Evolutionary conservation across 1,140 invertebrate species (phyloP).

Genomic region (Drosophila bocki): DNA sequence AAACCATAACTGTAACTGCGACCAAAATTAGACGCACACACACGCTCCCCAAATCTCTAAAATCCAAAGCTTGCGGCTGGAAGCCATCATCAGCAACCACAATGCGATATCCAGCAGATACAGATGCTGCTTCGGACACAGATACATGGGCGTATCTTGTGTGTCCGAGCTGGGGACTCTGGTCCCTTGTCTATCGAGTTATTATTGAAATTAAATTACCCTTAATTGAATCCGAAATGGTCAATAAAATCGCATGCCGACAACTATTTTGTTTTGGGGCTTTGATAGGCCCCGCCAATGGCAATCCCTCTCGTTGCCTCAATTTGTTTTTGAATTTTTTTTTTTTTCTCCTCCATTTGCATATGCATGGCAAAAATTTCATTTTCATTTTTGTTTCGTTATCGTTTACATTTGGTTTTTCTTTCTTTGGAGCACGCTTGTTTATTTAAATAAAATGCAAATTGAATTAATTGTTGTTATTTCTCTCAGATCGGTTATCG

Average conservation of each 20-base stretch:
- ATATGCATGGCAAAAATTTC: conserved; percentile 68
- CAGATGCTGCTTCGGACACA: conserved; percentile 6
- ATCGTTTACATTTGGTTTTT: conserved; percentile 14
- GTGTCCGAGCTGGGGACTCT: conserved; percentile 24
- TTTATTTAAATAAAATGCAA: conserved; percentile 75
- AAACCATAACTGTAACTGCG: conserved; percentile 48
- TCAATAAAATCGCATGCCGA: conserved; percentile 84
- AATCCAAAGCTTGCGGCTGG: conserved; percentile 48
- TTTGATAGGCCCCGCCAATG: conserved; percentile 59
- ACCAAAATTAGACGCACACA: conserved; percentile 39
- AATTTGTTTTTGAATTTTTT: conserved; percentile 33
- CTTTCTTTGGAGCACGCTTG: conserved; percentile 30
- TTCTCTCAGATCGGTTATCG: conserved; percentile 73
- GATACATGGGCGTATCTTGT: conserved; percentile 30
- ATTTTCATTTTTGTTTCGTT: conserved; percentile 45
- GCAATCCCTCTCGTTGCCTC: conserved; percentile 25
- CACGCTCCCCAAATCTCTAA: conserved; percentile 2
- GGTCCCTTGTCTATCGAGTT: conserved; percentile 68
- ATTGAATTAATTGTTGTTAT: conserved; percentile 80
- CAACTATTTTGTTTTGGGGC: conserved; percentile 66
- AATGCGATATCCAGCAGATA: conserved; percentile 42
- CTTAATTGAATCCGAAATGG: conserved; percentile 84
- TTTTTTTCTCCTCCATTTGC: conserved; percentile 48
- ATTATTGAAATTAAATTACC: conserved; percentile 85
- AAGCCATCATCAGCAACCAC: conserved; percentile 57